Percentiles rank a stretch among this genome's conserved stretches.
Conservation (phyloP, 2,888 invertebrate genomes). For the Aquatica leii region DNA sequence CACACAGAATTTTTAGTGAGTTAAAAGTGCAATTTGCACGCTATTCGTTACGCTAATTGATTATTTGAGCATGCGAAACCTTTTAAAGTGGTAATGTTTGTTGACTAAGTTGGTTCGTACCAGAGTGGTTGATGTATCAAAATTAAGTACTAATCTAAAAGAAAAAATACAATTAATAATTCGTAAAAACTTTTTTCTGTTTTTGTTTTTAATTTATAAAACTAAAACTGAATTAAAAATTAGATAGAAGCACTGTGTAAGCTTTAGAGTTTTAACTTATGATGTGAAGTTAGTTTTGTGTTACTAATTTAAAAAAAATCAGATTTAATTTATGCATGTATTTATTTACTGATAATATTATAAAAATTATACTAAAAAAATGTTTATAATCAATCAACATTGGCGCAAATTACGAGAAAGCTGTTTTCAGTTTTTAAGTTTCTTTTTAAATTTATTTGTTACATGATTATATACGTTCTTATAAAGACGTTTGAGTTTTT, state of each 20-base stretch:
- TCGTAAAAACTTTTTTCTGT: neutral
- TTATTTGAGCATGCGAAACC: conserved; percentile 16
- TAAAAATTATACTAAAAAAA: no score
- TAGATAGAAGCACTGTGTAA: neutral
- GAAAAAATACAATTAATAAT: conserved; percentile 1
- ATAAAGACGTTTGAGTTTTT: no score
- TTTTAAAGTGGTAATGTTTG: conserved; percentile 1
- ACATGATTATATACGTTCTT: no score
- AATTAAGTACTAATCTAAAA: conserved; percentile 9
- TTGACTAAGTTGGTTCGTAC: neutral
- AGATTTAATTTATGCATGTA: no score
- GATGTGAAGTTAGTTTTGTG: no score
- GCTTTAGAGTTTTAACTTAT: no score
- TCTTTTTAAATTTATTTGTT: no score
- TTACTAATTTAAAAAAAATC: no score
- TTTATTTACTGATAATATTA: no score
- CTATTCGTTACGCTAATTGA: conserved; percentile 22
- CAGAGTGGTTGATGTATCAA: neutral
- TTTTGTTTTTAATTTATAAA: conserved; percentile 5
- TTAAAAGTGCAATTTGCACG: conserved; percentile 24
- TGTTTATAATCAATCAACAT: no score
- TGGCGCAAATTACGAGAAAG: no score
- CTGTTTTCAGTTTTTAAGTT: no score
- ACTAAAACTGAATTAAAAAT: conserved; percentile 7
- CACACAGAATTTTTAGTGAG: conserved; percentile 24